Base-by-base conservation (phyloP, 1,140 invertebrate genomes). In the Chionoecetes opilio region DNA sequence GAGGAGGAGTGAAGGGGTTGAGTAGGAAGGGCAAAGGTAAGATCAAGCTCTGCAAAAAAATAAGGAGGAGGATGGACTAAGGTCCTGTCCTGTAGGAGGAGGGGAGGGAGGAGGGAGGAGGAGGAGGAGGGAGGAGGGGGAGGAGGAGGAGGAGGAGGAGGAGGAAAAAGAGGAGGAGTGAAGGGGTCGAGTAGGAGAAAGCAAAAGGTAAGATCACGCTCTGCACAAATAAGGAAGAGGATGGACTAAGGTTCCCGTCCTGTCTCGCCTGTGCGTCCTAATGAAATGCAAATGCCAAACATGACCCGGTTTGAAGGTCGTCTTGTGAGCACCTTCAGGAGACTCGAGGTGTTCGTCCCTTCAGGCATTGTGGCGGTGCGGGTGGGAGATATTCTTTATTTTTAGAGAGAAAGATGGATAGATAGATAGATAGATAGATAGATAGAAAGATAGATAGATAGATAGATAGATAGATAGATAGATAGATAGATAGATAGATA, bases 281-380 rank as follows among this genome's bases (percentile, higher is more conserved):
- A 75, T 75, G 63, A 75, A 26, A 75, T 75, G 63, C 63, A 75
- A 75, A 75, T 75, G 21, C 63, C 63, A 75, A 75, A 75, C 63
- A 75, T 75, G 63, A 75, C 63, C 63, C 63, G 21, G 63, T 26
- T 75, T 75, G n/a, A 75, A 75, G 63, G 63, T 26, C 26, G 63
- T n/a, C 63, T 75, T 75, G n/a, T 3, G 63, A 75, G 63, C 63
- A 21, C 63, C 63, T 75, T 75, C 63, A 75, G 63, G 63, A 75
- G 21, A 26, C 63, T 75, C 21, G n/a, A 75, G 63, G 63, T n/a
- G 63, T 21, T n/a, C 63, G 63, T n/a, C 63, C 63, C 2, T 75
- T 75, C 6, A 17, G 63, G n/a, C 21, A 21, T 75, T n/a, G 3
- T 26, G 63, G 21, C 46, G 46, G 46, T 17, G 11, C 21, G 46